phyloP scores from a whole-genome alignment of 2,888 invertebrate genomes.

The Ceramica pisi region DNA sequence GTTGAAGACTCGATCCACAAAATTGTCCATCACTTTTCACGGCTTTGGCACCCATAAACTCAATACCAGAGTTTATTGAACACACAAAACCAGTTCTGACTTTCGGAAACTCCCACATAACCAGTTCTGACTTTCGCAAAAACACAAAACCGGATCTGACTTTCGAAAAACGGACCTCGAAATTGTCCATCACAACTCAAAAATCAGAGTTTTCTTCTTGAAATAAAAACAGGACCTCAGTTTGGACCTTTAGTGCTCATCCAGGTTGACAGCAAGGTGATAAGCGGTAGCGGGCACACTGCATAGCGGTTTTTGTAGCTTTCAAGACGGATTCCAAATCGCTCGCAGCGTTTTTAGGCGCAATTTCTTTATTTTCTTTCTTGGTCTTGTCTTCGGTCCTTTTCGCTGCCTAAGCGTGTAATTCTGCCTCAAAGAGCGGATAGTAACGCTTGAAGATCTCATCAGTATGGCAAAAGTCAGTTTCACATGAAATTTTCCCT shows the following conservation, averaged over 20 bases:
- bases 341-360: not conserved
- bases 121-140: not conserved
- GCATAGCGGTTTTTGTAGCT: too few relatives aligned
- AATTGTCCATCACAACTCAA: slow-evolving; percentile 21
- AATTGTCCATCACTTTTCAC: not conserved
- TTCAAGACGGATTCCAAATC: not conserved
- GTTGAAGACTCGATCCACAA: not conserved
- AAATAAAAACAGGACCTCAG: slow-evolving; percentile 24
- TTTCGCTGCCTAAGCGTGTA: not conserved
- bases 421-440: not conserved
- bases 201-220: slow-evolving; percentile 11
- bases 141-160: slow-evolving; percentile 25
- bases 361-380: not conserved
- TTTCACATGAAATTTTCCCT: not conserved
- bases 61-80: not conserved
- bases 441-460: not conserved
- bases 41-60: not conserved
- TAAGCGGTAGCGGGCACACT: slow-evolving; percentile 20
- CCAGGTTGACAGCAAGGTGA: slow-evolving; percentile 20
- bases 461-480: not conserved
- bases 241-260: slow-evolving; percentile 24
- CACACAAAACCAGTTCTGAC: slow-evolving; percentile 17
- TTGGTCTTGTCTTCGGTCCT: not conserved
- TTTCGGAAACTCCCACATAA: not conserved
- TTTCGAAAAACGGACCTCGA: not conserved